Conservation (phyloP, 1,140 invertebrate genomes). For the Aradophagus sp. region DNA sequence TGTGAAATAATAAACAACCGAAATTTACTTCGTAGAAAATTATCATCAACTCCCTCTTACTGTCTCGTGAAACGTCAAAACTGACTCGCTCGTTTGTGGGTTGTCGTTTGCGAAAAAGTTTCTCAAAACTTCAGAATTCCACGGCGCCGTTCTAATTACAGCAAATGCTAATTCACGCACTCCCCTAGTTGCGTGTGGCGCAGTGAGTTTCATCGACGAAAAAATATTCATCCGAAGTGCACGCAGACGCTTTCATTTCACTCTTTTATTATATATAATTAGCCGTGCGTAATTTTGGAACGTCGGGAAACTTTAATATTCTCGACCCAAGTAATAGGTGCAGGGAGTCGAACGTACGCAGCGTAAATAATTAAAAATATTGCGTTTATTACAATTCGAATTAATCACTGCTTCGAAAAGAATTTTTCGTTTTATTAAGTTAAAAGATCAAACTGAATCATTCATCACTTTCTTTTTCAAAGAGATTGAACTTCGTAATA, state of each 20-base stretch:
- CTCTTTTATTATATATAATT: conserved; percentile 30
- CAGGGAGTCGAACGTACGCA: conserved; percentile 9
- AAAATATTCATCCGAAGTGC: conserved; percentile 3
- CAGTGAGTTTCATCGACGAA: conserved; percentile 17
- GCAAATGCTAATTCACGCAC: conserved; percentile 25
- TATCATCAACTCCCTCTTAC: no score
- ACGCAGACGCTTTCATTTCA: conserved; percentile 1
- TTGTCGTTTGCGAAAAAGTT: no score
- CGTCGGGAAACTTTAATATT: conserved; percentile 23
- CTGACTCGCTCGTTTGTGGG: no score
- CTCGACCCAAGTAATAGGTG: conserved; percentile 12
- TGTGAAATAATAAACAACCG: no score
- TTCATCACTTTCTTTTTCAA: no score
- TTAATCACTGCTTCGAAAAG: conserved; percentile 16
- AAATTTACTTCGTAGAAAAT: no score
- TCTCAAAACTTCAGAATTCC: conserved; percentile 11
- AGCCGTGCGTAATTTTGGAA: conserved; percentile 27
- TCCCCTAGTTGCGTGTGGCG: conserved; percentile 22
- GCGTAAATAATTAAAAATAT: conserved; percentile 29
- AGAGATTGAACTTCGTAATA: no score
- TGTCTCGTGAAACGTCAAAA: no score
- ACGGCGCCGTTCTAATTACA: conserved; percentile 24
- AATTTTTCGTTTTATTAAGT: conserved; percentile 11
- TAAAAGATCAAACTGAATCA: no score
- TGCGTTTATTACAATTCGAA: conserved; percentile 25